Percentiles rank a stretch among this genome's conserved stretches.
phyloP scores from a whole-genome alignment of 2,888 invertebrate genomes.

The Amphipyra tragopoginis region DNA sequence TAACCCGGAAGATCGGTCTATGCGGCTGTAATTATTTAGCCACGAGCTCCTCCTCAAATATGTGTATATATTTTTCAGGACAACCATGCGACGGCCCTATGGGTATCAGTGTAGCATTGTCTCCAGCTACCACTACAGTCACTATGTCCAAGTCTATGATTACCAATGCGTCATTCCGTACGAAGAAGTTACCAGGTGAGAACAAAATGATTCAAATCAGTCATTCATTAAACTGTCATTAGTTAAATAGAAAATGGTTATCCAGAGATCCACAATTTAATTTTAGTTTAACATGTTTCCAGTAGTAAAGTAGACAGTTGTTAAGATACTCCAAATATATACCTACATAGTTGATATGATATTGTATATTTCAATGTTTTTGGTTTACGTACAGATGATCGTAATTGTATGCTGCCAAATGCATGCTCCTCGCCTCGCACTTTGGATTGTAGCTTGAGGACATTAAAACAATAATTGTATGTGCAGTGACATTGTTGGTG shows the following conservation, averaged over 20 bases:
- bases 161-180: constrained; percentile 99
- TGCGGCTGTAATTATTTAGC: too few species aligned
- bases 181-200: constrained; percentile 98
- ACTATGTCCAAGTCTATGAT: constrained; percentile 98
- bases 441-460: constrained; percentile 68
- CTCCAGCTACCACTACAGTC: constrained; percentile 93
- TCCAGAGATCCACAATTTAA: not conserved
- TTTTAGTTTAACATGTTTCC: constrained; percentile 13
- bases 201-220: not conserved
- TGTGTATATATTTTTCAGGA: constrained; percentile 78
- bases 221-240: not conserved
- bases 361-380: constrained; percentile 51
- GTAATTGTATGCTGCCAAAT: constrained; percentile 75
- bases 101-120: constrained; percentile 94
- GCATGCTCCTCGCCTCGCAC: constrained; percentile 71
- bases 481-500: constrained; percentile 54
- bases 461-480: constrained; percentile 58
- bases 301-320: constrained; percentile 24
- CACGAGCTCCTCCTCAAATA: too few species aligned
- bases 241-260: not conserved
- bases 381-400: constrained; percentile 75
- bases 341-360: constrained; percentile 13
- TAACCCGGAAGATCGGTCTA: too few species aligned
- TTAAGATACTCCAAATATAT: constrained; percentile 15
- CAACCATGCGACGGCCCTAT: constrained; percentile 95